These are phyloP conservation scores for Miniopterus natalensis DNA, from an alignment of 2,113 vertebrate species.

Conservation along the genomic window DNA sequence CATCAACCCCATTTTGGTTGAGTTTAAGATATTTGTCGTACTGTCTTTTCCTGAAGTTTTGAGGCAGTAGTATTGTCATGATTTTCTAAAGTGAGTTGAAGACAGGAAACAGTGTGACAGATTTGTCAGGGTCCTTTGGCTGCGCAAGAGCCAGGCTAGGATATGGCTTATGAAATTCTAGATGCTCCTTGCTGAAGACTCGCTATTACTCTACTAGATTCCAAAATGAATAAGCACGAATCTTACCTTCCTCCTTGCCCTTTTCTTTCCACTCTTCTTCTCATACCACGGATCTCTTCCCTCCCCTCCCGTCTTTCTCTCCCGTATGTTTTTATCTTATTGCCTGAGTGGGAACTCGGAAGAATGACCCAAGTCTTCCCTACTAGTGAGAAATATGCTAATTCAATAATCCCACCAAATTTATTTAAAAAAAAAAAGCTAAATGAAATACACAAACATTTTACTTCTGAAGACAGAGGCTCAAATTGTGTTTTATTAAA, in stretches of 20 bases:
- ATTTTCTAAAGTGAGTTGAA: constrained; percentile 27
- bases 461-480: constrained; percentile 69
- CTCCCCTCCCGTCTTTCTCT: background rate
- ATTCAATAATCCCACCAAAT: constrained; percentile 47
- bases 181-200: background rate
- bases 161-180: background rate
- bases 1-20: background rate
- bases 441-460: constrained; percentile 59
- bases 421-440: constrained; percentile 46
- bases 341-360: background rate
- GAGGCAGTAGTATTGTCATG: background rate
- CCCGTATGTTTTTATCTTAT: background rate
- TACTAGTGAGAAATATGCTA: constrained; percentile 40
- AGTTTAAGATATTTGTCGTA: background rate
- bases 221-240: background rate
- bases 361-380: background rate
- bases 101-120: background rate
- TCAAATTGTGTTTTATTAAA: constrained; percentile 66
- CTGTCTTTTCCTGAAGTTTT: constrained; percentile 19
- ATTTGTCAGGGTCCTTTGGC: background rate
- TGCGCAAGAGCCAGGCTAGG: background rate
- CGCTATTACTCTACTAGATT: background rate
- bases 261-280: background rate
- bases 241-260: background rate
- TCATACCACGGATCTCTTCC: background rate